A percentile compares a stretch with the other conserved stretches of the same genome.
These are phyloP conservation scores for Etheostoma cragini DNA, from an alignment of 2,113 vertebrate genomes.

Conservation along the genomic window DNA sequence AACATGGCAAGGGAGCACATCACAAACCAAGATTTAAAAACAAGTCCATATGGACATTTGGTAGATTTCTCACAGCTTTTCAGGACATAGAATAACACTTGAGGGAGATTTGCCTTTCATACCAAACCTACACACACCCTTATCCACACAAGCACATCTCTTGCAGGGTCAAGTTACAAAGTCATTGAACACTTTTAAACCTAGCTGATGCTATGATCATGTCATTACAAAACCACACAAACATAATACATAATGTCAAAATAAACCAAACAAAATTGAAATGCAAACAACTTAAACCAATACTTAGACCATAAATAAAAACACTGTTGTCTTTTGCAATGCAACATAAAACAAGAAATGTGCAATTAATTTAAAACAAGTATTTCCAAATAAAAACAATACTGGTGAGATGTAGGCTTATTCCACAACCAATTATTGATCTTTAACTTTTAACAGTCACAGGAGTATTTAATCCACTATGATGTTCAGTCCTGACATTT, in stretches of 20 bases:
- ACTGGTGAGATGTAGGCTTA: constrained; percentile 33
- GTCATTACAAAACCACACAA: constrained; percentile 54
- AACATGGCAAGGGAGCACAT: constrained; percentile 61
- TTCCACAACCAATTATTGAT: constrained; percentile 16
- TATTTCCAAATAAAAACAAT: constrained; percentile 47
- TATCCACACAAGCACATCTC: constrained; percentile 45
- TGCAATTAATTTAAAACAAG: constrained; percentile 51
- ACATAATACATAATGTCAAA: constrained; percentile 37
- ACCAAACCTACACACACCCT: constrained; percentile 44
- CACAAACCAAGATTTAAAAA: constrained; percentile 68
- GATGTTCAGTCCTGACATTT: constrained; percentile 37
- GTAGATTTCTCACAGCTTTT: constrained; percentile 82
- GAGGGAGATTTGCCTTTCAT: constrained; percentile 50
- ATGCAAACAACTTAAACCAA: constrained; percentile 60
- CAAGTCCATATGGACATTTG: constrained; percentile 79
- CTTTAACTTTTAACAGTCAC: constrained; percentile 39
- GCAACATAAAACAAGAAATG: constrained; percentile 62
- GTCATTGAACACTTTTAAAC: constrained; percentile 49
- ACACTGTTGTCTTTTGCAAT: constrained; percentile 40
- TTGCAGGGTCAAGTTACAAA: constrained; percentile 45
- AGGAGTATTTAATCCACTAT: constrained; percentile 26
- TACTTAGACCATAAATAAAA: constrained; percentile 73
- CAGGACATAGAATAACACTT: constrained; percentile 77
- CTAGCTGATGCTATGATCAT: constrained; percentile 55
- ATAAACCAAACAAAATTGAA: constrained; percentile 50